Conservation (phyloP, 2,888 invertebrate genomes). For the Drosophila borborema region DNA sequence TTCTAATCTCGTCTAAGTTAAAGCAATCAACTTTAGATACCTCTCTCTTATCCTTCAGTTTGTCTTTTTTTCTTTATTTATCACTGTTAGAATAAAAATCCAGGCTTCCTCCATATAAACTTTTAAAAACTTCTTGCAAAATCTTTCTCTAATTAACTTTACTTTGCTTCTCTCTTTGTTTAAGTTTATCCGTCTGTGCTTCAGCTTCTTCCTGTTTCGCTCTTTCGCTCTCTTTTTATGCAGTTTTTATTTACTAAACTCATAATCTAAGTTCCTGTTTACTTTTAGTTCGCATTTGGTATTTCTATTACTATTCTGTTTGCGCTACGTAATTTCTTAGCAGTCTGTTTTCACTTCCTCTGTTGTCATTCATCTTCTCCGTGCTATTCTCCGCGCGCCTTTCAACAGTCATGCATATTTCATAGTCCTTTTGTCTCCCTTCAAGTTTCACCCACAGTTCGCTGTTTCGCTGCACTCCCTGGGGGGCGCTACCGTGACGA, state of each 20-base stretch:
- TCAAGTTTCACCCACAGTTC: constrained; percentile 25
- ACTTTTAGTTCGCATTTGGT: constrained; percentile 14
- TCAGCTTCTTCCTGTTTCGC: not conserved
- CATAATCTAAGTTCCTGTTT: constrained; percentile 16
- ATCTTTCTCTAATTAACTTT: not conserved
- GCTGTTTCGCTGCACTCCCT: constrained; percentile 19
- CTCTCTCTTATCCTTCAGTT: not conserved
- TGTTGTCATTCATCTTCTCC: constrained; percentile 17
- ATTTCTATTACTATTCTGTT: constrained; percentile 19
- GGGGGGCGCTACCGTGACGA: constrained; percentile 49
- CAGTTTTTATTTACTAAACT: constrained; percentile 15
- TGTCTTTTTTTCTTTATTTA: not conserved
- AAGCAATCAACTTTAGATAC: no score
- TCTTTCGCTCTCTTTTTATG: not conserved
- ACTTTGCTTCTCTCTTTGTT: not conserved
- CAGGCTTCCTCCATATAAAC: not conserved
- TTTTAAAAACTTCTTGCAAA: not conserved
- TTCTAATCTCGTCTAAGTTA: not conserved
- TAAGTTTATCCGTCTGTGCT: not conserved
- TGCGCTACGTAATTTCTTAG: constrained; percentile 14
- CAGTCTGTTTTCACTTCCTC: constrained; percentile 6
- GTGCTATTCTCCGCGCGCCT: not conserved
- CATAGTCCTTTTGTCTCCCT: constrained; percentile 15
- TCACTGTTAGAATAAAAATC: not conserved
- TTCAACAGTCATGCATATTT: constrained; percentile 16